Conservation (phyloP, 2,113 vertebrate species). For the Synchiropus splendidus region DNA sequence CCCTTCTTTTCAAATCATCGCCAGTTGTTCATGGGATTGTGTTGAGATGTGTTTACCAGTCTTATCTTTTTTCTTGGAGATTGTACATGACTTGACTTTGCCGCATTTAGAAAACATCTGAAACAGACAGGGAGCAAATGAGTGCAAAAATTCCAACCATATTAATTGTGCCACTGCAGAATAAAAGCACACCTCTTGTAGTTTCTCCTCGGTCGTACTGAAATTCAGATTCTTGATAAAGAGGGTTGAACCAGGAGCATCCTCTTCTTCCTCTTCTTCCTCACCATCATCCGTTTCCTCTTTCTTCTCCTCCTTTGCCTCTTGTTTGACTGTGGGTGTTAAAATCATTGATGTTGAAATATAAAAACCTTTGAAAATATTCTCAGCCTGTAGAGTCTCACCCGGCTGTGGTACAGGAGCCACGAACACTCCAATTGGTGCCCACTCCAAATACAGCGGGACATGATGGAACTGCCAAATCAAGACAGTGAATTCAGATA, state of each 20-base stretch:
- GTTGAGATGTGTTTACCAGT: conserved; percentile 61
- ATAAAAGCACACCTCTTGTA: conserved; percentile 60
- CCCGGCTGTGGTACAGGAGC: conserved; percentile 38
- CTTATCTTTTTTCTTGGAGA: conserved; percentile 91
- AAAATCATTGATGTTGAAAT: not conserved
- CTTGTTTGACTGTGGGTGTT: conserved; percentile 3
- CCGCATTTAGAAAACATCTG: conserved; percentile 85
- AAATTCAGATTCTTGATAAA: conserved; percentile 95
- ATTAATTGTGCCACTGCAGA: not conserved
- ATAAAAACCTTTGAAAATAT: not conserved
- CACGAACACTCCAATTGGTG: conserved; percentile 80
- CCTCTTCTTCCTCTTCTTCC: conserved; percentile 74
- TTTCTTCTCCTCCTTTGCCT: conserved; percentile 22
- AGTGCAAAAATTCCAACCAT: not conserved
- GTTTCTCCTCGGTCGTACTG: conserved; percentile 76
- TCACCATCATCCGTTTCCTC: conserved; percentile 52
- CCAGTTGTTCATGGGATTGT: too few species aligned
- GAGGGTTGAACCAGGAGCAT: conserved; percentile 79
- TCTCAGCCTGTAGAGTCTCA: conserved; percentile 4
- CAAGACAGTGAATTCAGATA: not conserved
- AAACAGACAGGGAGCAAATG: conserved; percentile 23
- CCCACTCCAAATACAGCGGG: conserved; percentile 92
- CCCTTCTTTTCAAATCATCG: too few species aligned
- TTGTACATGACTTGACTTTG: conserved; percentile 74
- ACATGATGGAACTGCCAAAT: conserved; percentile 57